These are phyloP conservation scores for Doris montereyensis DNA, from an alignment of 2,888 invertebrate genomes.

Conservation along the genomic window DNA sequence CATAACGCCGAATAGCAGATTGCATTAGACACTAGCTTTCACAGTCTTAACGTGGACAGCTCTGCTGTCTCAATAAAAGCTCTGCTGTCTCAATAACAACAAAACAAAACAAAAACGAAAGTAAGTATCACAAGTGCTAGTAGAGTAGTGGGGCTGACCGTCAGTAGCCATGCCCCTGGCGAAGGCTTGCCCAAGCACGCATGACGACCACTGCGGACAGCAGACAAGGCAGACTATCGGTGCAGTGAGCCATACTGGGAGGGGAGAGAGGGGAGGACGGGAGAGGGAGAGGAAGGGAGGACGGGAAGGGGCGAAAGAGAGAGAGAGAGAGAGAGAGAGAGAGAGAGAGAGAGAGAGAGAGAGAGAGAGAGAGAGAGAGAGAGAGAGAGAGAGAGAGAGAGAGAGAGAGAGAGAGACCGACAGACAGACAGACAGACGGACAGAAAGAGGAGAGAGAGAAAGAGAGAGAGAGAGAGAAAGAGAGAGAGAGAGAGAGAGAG, in stretches of 20 bases:
- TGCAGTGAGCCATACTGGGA: background rate
- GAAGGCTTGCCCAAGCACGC: no score
- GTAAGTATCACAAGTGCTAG: no score
- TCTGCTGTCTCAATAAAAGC: no score
- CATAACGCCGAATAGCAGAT: no score
- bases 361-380: constrained; percentile 21
- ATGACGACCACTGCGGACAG: no score
- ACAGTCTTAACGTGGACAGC: no score
- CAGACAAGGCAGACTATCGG: no score
- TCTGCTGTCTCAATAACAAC: no score
- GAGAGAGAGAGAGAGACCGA: constrained; percentile 13
- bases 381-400: constrained; percentile 12
- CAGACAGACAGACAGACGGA: background rate
- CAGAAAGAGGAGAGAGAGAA: background rate
- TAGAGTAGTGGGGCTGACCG: no score
- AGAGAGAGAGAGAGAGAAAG: background rate
- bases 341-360: constrained; percentile 1
- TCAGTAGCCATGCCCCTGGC: no score
- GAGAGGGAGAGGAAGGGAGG: background rate
- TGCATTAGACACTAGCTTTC: no score
- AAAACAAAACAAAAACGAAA: no score
- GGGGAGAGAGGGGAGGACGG: background rate
- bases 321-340: constrained; percentile 1
- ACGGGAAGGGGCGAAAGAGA: background rate
- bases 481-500: background rate